Base-by-base conservation (phyloP, 1,140 invertebrate genomes). In the Rhysida immarginata region DNA sequence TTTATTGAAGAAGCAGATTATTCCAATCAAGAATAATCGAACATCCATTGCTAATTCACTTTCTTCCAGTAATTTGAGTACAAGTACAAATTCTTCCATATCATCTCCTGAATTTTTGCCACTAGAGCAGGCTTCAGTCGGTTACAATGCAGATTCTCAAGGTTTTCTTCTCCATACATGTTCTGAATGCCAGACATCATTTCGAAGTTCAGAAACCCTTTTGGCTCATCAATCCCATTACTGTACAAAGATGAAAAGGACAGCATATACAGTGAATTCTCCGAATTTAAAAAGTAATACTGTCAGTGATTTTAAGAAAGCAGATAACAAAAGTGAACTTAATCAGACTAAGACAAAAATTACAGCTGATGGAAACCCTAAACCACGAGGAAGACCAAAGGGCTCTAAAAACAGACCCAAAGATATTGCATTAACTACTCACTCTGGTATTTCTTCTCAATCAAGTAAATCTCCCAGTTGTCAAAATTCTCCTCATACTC, bases 151-250 rank as follows among this genome's bases (percentile, higher is more conserved):
- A 16, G 44, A 11, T 46, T 5, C 44, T 16, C 44, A 5, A 13
- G 16, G 8, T 46, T 46, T 18, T 14, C 54, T 56, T 54, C 35
- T 46, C 23, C 54, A 58, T 35, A 57, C 48, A n/a, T 60, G 56
- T 43, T 45, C 53, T 41, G n/a, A 57, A 14, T 84, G 82, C 66
- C 77, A 78, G 62, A 80, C 78, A 57, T 67, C 77, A 8, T 85
- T 79, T 60, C 74, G 77, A 62, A 82, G 77, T 66, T 74, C 77
- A 29, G 81, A 85, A 58, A 82, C 81, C 57, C 68, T 84, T 57
- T 78, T 83, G 58, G 73, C 78, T 56, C 83, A 85, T 66, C 75
- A 78, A 55, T 73, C 74, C 59, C 80, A 80, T 65, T 83, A 83
- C 63, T 85, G 83, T 63, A 21, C 3, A n/a, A n/a, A 21, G 35